Evolutionary conservation across 2,888 invertebrate species (phyloP), one percentile per base, ranked within the genome.

Genomic region (Drosophila mettleri): DNA sequence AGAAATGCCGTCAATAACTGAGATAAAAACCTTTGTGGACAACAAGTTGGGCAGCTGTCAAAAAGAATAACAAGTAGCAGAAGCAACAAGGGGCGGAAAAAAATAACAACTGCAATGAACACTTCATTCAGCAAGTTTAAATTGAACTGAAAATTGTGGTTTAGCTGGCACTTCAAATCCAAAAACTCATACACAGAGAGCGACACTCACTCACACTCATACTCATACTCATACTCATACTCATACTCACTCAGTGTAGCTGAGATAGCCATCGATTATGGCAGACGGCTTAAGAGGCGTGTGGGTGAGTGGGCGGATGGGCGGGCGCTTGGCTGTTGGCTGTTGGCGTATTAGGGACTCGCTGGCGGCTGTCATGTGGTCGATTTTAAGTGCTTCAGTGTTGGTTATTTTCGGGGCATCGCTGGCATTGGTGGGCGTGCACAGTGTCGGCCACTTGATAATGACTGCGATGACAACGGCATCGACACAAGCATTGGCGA

Each of bases 91-190:
- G 18, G 34, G 14, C 10, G 27, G 43, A 38, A 41, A 36, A 34
- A 43, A 36, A 60, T 39, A 53, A 52, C 55, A 54, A 45, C 36
- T 41, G 55, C 71, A 84, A 65, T 71, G 66, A 87, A 74, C 82
- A 81, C 82, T 80, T 49, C 69, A 79, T 86, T 80, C 70, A 72
- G 81, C 80, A 75, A 80, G 66, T 86, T 88, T 69, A 74, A 89
- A 86, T 86, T 82, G 75, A 83, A 85, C 77, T 75, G 73, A 76
- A 86, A 80, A 80, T 72, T 89, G 86, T 61, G 89, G 87, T 80
- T 69, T 61, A 46, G 54, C 65, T 59, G 22, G 20, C 46, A 45
- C 58, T 60, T 57, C 57, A 65, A 74, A 58, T 22, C 51, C 64
- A 46, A 79, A 65, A 72, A 69, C 33, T 46, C 34, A 57, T 34